A percentile compares a stretch with the other conserved stretches of the same genome.
These are phyloP conservation scores for Cherax quadricarinatus DNA, from an alignment of 1,140 invertebrate genomes.

Conservation along the genomic window DNA sequence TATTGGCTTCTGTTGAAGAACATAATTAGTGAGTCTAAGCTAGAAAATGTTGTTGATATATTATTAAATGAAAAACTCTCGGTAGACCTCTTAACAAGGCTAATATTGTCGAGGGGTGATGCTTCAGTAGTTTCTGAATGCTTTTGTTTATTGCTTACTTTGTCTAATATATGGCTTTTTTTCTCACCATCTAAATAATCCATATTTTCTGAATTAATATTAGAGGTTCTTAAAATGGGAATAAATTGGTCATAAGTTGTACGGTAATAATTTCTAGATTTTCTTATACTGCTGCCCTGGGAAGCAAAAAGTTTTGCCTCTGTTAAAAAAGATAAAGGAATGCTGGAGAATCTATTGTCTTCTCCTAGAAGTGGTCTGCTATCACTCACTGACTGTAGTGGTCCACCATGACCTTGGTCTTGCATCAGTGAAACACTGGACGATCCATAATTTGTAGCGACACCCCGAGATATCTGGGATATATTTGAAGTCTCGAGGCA, in stretches of 20 bases:
- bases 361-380: background rate
- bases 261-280: constrained; percentile 12
- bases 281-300: background rate
- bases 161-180: constrained; percentile 1
- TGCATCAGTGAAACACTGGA: background rate
- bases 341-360: background rate
- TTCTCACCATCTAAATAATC: constrained; percentile 1
- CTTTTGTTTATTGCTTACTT: constrained; percentile 9
- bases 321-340: constrained; percentile 4
- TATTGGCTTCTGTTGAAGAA: background rate
- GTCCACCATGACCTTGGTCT: background rate
- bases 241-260: constrained; percentile 10
- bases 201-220: background rate
- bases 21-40: background rate
- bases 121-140: background rate
- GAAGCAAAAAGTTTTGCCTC: background rate
- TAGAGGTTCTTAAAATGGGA: background rate
- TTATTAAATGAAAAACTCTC: background rate
- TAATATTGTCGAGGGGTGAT: background rate
- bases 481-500: background rate
- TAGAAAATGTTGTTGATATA: background rate
- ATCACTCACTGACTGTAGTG: constrained; percentile 16
- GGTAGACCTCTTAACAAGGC: background rate
- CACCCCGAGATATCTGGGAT: background rate
- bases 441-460: background rate